Evolutionary conservation across 1,140 invertebrate species (phyloP).

Genomic region (Drosophila ambigua): DNA sequence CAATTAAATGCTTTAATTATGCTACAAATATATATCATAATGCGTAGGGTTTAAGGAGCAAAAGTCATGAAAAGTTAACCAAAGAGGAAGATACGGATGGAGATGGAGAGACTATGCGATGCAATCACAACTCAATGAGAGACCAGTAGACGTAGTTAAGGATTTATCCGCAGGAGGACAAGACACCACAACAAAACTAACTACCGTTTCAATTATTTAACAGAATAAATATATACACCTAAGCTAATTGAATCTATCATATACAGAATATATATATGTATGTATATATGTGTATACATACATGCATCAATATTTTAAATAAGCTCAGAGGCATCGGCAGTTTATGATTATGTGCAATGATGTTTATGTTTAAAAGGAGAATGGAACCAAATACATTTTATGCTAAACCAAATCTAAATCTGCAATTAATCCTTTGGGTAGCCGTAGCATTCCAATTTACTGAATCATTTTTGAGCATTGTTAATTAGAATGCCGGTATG

Average conservation of each 20-base stretch:
- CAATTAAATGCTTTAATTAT: conserved; percentile 77
- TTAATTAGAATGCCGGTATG: too few relatives aligned
- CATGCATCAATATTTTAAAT: conserved; percentile 45
- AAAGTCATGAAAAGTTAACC: conserved; percentile 56
- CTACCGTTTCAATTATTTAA: conserved; percentile 80
- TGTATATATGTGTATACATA: conserved; percentile 9
- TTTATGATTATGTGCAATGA: conserved; percentile 34
- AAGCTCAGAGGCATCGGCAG: conserved; percentile 23
- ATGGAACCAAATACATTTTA: conserved; percentile 77
- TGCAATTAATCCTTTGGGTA: neutral
- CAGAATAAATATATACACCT: conserved; percentile 49
- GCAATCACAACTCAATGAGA: conserved; percentile 71
- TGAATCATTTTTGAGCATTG: too few relatives aligned
- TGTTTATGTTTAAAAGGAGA: conserved; percentile 58
- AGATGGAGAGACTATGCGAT: conserved; percentile 35
- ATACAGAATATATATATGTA: conserved; percentile 50
- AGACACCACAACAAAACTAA: conserved; percentile 44
- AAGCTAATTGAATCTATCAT: conserved; percentile 58
- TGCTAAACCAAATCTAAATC: conserved; percentile 40
- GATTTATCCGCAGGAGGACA: conserved; percentile 22
- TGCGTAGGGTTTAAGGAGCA: conserved; percentile 43
- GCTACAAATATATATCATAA: conserved; percentile 55
- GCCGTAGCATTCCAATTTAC: too few relatives aligned
- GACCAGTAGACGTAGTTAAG: conserved; percentile 54
- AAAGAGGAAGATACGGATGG: conserved; percentile 42